Evolutionary conservation across 2,113 vertebrate species (phyloP).

Genomic region (Toxotes jaculatrix): DNA sequence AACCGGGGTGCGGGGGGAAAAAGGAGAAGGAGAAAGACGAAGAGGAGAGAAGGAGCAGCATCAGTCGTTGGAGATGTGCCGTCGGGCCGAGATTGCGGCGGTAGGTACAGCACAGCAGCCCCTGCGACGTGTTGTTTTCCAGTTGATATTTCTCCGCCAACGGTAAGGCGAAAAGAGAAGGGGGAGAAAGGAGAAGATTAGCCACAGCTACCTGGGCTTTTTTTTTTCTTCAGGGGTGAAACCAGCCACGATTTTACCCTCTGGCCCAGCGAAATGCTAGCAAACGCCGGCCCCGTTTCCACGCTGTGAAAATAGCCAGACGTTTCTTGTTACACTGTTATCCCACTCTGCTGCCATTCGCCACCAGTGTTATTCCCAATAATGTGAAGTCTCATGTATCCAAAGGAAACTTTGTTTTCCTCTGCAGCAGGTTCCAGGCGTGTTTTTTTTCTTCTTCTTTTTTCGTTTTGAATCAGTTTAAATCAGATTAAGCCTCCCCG

Average conservation of each 20-base stretch:
- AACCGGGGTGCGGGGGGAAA: constrained; percentile 23
- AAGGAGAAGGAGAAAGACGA: constrained; percentile 47
- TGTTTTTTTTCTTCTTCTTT: constrained; percentile 6
- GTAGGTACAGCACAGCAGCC: constrained; percentile 65
- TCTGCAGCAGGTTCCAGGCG: constrained; percentile 55
- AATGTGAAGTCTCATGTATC: constrained; percentile 9
- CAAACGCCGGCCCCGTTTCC: constrained; percentile 65
- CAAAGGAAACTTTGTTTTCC: constrained; percentile 51
- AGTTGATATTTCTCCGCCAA: constrained; percentile 29
- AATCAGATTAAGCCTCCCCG: constrained; percentile 10
- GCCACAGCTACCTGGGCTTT: constrained; percentile 28
- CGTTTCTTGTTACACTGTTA: constrained; percentile 57
- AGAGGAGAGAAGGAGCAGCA: constrained; percentile 43
- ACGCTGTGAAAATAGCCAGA: constrained; percentile 67
- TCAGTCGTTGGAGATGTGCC: constrained; percentile 77
- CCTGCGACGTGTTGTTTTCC: constrained; percentile 68
- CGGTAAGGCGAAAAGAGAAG: constrained; percentile 31
- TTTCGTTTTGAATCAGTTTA: not conserved
- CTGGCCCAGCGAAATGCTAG: constrained; percentile 56
- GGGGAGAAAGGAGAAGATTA: not conserved
- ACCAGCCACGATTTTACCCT: constrained; percentile 33
- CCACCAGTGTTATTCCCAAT: constrained; percentile 28
- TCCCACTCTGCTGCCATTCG: constrained; percentile 31
- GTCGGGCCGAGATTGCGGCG: constrained; percentile 83
- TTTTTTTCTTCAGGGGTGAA: constrained; percentile 15